These are phyloP conservation scores for Enteromius argenteus DNA, from an alignment of 2,797 vertebrate species.

Conservation along the genomic window DNA sequence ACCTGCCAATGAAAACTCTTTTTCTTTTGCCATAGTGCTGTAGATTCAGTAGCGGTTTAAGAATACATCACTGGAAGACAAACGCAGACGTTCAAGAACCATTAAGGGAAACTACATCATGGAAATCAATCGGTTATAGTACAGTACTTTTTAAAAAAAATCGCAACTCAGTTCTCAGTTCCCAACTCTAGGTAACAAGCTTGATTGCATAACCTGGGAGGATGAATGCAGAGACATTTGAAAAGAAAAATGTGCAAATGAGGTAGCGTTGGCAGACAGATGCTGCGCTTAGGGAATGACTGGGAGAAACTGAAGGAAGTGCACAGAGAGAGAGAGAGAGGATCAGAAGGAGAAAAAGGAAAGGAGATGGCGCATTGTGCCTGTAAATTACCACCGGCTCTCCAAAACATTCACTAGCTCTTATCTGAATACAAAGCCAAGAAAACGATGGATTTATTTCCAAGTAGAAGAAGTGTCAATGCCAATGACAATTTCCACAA, in stretches of 20 bases:
- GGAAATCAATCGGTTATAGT: constrained; percentile 9
- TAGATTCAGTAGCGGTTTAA: neutral
- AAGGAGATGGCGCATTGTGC: constrained; percentile 48
- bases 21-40: neutral
- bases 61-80: neutral
- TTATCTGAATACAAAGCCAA: constrained; percentile 35
- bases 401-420: constrained; percentile 20
- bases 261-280: constrained; percentile 23
- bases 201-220: constrained; percentile 36
- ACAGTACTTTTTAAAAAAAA: neutral
- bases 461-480: constrained; percentile 14
- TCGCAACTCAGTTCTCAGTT: neutral
- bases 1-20: neutral
- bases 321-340: neutral
- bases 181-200: constrained; percentile 19
- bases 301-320: neutral
- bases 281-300: constrained; percentile 17
- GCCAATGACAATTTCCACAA: constrained; percentile 53
- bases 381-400: constrained; percentile 49
- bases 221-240: constrained; percentile 5
- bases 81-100: neutral
- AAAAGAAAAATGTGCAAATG: constrained; percentile 37
- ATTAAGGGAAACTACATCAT: neutral
- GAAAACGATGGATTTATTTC: constrained; percentile 49
- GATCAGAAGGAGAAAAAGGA: constrained; percentile 6